Conservation (phyloP, 2,888 invertebrate species). For the Autographa pulchrina region DNA sequence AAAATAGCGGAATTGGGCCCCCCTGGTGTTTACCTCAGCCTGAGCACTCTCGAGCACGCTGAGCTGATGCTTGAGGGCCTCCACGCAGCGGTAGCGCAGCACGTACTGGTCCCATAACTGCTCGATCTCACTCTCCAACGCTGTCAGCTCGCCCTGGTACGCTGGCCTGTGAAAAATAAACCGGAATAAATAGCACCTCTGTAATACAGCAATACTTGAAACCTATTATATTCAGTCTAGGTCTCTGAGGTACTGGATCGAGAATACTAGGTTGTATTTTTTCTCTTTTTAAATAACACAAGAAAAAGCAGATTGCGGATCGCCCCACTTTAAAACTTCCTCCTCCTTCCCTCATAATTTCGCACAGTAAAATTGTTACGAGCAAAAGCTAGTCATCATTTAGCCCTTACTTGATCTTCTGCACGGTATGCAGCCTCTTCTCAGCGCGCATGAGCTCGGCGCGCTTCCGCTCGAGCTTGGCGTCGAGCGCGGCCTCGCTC, state of each 20-base stretch:
- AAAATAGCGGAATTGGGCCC: too few relatives aligned
- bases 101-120: constrained; percentile 96
- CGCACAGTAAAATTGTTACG: too few relatives aligned
- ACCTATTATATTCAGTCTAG: too few relatives aligned
- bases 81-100: constrained; percentile 95
- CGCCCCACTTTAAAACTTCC: too few relatives aligned
- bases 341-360: too few relatives aligned
- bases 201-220: too few relatives aligned
- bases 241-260: too few relatives aligned
- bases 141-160: constrained; percentile 98
- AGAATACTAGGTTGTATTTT: too few relatives aligned
- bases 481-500: constrained; percentile 96
- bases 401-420: constrained; percentile 95
- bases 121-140: constrained; percentile 95
- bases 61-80: constrained; percentile 96
- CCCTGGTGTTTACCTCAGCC: constrained; percentile 87
- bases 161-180: constrained; percentile 92
- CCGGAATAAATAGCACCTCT: too few relatives aligned
- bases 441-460: constrained; percentile 97
- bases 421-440: constrained; percentile 97
- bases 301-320: too few relatives aligned
- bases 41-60: constrained; percentile 94
- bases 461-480: constrained; percentile 97
- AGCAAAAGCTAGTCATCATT: neutral
- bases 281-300: too few relatives aligned